These are phyloP conservation scores for Atta cephalotes DNA, from an alignment of 1,140 invertebrate genomes.

Conservation along the genomic window DNA sequence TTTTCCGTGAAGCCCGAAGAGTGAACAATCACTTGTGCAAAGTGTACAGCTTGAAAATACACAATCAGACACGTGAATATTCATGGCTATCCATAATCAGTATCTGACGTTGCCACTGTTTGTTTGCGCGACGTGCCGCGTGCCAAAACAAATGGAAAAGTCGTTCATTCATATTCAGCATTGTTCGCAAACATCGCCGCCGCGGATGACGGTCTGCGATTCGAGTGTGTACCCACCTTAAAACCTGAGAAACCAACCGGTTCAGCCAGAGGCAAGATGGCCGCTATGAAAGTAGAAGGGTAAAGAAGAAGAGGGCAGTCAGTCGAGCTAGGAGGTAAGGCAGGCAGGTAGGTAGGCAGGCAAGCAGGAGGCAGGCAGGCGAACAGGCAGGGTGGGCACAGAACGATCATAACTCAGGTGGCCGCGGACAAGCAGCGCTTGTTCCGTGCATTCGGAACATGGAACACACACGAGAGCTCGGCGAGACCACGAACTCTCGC, in stretches of 20 bases:
- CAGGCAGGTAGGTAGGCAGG: conserved; percentile 59
- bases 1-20: background rate
- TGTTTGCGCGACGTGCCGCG: conserved; percentile 27
- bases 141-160: background rate
- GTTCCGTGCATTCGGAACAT: conserved; percentile 83
- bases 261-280: conserved; percentile 78
- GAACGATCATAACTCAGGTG: conserved; percentile 83
- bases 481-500: conserved; percentile 66
- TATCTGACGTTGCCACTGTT: background rate
- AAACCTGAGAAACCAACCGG: conserved; percentile 73
- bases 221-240: conserved; percentile 43
- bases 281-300: conserved; percentile 76
- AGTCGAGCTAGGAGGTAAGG: conserved; percentile 63
- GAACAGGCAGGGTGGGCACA: conserved; percentile 79
- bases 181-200: conserved; percentile 47
- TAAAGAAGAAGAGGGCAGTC: conserved; percentile 74
- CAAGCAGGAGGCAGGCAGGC: conserved; percentile 58
- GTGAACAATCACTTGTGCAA: background rate
- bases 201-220: background rate
- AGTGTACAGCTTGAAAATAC: conserved; percentile 5
- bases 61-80: conserved; percentile 17
- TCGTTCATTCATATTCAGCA: conserved; percentile 44
- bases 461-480: conserved; percentile 79
- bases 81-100: background rate
- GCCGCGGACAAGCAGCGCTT: conserved; percentile 82